These are phyloP conservation scores for Chrysolina americana DNA, from an alignment of 2,888 invertebrate genomes.

Conservation along the genomic window DNA sequence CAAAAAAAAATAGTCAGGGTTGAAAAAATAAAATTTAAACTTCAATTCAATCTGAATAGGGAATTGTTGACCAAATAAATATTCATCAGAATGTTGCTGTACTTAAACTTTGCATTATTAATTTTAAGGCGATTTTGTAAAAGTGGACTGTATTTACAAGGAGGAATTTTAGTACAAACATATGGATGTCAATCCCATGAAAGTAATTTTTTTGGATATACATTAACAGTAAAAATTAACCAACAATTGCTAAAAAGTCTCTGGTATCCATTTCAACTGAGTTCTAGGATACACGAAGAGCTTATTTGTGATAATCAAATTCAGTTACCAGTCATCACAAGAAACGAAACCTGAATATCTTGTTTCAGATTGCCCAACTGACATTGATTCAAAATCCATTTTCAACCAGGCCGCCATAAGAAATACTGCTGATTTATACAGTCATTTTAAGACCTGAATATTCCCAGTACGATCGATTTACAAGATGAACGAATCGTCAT, in stretches of 20 bases:
- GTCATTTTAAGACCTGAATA: constrained; percentile 19
- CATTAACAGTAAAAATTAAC: not conserved
- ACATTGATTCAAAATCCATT: not conserved
- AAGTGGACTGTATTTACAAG: too few species aligned
- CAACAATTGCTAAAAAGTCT: not conserved
- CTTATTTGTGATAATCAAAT: not conserved
- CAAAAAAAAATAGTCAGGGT: too few species aligned
- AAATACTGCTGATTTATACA: constrained; percentile 38
- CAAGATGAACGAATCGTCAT: not conserved
- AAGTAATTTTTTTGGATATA: not conserved
- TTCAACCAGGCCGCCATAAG: constrained; percentile 30
- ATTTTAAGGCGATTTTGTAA: too few species aligned
- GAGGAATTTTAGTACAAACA: too few species aligned
- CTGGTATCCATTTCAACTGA: not conserved
- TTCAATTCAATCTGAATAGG: not conserved
- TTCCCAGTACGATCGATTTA: constrained; percentile 1
- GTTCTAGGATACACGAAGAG: not conserved
- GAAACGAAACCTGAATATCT: not conserved
- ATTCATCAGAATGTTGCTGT: too few species aligned
- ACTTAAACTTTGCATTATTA: too few species aligned
- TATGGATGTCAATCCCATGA: too few species aligned
- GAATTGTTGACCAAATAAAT: too few species aligned
- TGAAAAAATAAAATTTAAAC: too few species aligned
- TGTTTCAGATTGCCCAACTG: not conserved
- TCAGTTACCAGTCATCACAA: not conserved